Base-by-base conservation (phyloP, 2,113 vertebrate species). In the Clarias magur region DNA sequence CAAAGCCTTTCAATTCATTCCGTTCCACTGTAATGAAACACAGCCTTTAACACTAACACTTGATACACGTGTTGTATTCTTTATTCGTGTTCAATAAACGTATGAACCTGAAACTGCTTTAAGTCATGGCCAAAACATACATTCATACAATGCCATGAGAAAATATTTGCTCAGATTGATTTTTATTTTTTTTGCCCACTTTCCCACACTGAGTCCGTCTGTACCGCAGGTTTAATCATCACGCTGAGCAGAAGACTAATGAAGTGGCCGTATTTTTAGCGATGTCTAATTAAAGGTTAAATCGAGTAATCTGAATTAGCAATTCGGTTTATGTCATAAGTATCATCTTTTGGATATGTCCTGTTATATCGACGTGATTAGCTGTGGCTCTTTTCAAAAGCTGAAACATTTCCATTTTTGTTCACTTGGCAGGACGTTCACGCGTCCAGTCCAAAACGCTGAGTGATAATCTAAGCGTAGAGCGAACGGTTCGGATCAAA, bases 371-470 rank as follows among this genome's bases (percentile, higher is more conserved):
- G 15, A 78, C n/a, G 0, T 54, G 75, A 78, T 56, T n/a, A 16
- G n/a, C 11, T 68, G 38, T 19, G 54, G 38, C 12, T 48, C 34
- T 53, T 63, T 48, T 48, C 34, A 67, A 25, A 63, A 54, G 12
- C 62, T 67, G 34, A 82, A 82, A 82, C 25, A 21, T 54, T n/a
- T 83, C 42, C 38, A 12, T 68, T 83, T 83, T 68, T 30, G 54
- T 83, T 21, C 63, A 23, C 63, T 83, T 56, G 82, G 82, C 63
- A 83, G 63, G 48, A 56, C 63, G 6, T 56, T 0, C 25, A 12
- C 23, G 30, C 25, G 12, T 81, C 42, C 30, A 62, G 4, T 81
- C 79, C 79, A 62, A 62, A 80, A 59, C 78, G 34, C 9, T 21
- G 21, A 59, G 10, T 25, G 16, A 23, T 80, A 56, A 27, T 79